Base-by-base conservation (phyloP, 2,113 vertebrate species). In the Pelvicachromis taeniatus region DNA sequence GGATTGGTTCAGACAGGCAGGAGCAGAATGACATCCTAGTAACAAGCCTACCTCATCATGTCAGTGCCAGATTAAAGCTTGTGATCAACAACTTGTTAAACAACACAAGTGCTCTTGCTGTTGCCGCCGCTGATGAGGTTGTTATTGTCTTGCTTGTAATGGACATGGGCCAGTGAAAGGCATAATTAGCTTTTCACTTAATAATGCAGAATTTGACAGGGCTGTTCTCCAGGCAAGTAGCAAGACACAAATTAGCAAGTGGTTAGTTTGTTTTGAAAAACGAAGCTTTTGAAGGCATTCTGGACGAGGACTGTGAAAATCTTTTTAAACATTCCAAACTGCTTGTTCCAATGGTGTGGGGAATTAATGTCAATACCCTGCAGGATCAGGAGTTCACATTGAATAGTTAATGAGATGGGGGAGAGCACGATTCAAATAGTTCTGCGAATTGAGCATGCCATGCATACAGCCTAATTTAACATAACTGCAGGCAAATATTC, bases 321-420 rank as follows among this genome's bases (percentile, higher is more conserved):
- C 56, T 85, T 88, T 87, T 90, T 82, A 88, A 92, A 89, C 79
- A 86, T 86, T 89, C 87, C 82, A 91, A 93, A 94, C 58, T 83
- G 93, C 93, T 85, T 87, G 86, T 91, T 89, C 82, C 85, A 78
- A 83, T 81, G 87, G 92, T 83, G 89, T 89, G 75, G 90, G 92
- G 93, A 94, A 92, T 93, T 93, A 91, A 91, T 94, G 94, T 95
- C 94, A 95, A 95, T 89, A 95, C 93, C 94, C 95, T 16, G 85
- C 91, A 95, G 94, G 94, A 95, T 92, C 92, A 88, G 70, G 84
- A 90, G 90, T 94, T 92, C 91, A 90, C 85, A 73, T 88, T 94
- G 90, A 92, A 95, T 94, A 93, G 87, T 91, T 95, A 95, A 95
- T 95, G 91, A 94, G 92, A 84, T 84, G 56, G 82, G 89, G 89